Conservation (phyloP, 35 echinoderm and acorn worm genomes). For the Lytechinus pictus region DNA sequence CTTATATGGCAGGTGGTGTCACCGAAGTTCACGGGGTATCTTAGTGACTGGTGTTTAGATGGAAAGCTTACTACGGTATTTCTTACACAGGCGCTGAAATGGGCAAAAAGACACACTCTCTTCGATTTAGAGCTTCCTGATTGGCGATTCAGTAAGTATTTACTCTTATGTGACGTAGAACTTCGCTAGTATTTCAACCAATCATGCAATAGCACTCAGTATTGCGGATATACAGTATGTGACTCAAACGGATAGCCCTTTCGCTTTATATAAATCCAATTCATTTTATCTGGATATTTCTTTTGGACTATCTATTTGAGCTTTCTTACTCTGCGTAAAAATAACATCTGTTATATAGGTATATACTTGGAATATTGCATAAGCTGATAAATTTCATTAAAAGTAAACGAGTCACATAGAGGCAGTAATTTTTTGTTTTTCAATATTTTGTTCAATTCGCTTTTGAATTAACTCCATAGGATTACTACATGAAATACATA, state of each 20-base stretch:
- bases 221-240: not conserved
- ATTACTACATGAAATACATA: too few species aligned
- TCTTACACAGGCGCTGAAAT: slow-evolving; percentile 58
- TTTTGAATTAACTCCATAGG: too few species aligned
- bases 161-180: slow-evolving; percentile 23
- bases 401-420: too few species aligned
- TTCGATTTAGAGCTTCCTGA: not conserved
- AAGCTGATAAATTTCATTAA: too few species aligned
- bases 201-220: not conserved
- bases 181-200: slow-evolving; percentile 15
- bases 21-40: slow-evolving; percentile 95
- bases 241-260: not conserved
- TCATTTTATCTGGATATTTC: not conserved
- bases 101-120: not conserved
- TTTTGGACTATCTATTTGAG: not conserved
- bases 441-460: too few species aligned
- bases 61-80: slow-evolving; percentile 73
- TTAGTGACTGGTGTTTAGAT: slow-evolving; percentile 87
- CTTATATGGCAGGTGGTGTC: slow-evolving; percentile 96
- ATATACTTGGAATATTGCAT: too few species aligned
- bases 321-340: not conserved
- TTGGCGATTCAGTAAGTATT: slow-evolving; percentile 16
- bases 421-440: too few species aligned
- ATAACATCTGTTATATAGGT: too few species aligned
- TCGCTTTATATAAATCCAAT: not conserved